Evolutionary conservation across 2,797 vertebrate genomes (phyloP), one percentile per base, ranked within the genome.

Genomic region (Enteromius anoplus): DNA sequence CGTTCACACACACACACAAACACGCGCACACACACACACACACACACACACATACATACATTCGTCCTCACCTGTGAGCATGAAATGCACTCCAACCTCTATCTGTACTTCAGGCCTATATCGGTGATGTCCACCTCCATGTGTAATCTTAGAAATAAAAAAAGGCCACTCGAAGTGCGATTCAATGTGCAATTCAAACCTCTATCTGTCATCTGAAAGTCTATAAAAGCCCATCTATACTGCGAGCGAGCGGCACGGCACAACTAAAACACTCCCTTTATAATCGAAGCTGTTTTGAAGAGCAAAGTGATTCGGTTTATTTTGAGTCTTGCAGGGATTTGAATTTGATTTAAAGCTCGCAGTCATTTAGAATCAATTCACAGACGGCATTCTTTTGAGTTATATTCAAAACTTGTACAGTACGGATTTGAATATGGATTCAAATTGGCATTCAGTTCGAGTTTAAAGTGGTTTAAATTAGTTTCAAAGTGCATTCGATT

Each of bases 71-170:
- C 83, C 87, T 86, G 87, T 84, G 80, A 82, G 82, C 87, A 88
- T 85, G 80, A 83, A 82, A 84, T 82, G 80, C 83, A 82, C 87
- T 86, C 78, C 83, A 84, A 84, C 83, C 82, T 85, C 85, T 84
- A 86, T 86, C 82, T 85, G 60, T 80, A 86, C 76, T 85, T 70
- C 49, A 62, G 62, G 86, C 69, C 76, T 83, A 85, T 78, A 66
- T 72, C 80, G 70, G 26, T 53, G 75, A 84, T 66, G 75, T 79
- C 29, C 80, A 68, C 69, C 68, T 69, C 69, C 72, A 78, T 87
- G 84, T 75, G 80, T 85, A 84, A 72, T 81, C 70, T 79, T 75
- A 75, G 69, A 87, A 65, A 85, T 62, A 86, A 84, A 84, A 84
- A 55, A 71, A 78, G 82, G 62, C 32, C 80, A 81, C 68, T 81